Evolutionary conservation across 2,888 invertebrate genomes (phyloP).

Genomic region (Malacosoma neustria): DNA sequence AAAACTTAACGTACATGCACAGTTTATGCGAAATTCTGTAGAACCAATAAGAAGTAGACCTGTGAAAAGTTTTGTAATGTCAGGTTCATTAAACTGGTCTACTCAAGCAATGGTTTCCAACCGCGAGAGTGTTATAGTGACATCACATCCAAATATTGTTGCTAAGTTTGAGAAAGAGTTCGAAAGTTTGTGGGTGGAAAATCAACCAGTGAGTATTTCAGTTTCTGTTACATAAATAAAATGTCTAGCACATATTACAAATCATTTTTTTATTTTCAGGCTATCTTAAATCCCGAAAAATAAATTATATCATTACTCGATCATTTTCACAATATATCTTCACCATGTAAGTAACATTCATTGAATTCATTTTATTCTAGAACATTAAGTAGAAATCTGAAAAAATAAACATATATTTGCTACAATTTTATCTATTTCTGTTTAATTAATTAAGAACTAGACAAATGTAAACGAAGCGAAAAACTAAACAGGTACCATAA

Average conservation of each 20-base stretch:
- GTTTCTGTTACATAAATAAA: not conserved
- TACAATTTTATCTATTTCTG: no score
- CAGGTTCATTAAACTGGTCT: conserved; percentile 87
- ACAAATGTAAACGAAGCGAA: no score
- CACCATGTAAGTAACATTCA: no score
- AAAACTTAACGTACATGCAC: conserved; percentile 52
- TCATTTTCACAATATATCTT: no score
- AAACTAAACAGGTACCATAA: no score
- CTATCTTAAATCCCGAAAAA: no score
- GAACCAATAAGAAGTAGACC: conserved; percentile 29
- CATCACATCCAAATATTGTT: conserved; percentile 72
- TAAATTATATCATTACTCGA: no score
- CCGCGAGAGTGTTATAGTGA: conserved; percentile 81
- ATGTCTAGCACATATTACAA: not conserved
- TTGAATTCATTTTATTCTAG: no score
- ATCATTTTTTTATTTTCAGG: conserved; percentile 29
- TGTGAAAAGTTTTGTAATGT: conserved; percentile 71
- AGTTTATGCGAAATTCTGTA: conserved; percentile 30
- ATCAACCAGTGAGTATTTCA: conserved; percentile 44
- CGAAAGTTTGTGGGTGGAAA: conserved; percentile 76
- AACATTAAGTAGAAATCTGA: no score
- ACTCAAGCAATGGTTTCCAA: conserved; percentile 81
- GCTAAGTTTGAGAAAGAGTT: conserved; percentile 75
- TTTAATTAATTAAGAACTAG: no score
- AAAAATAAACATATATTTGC: no score